Evolutionary conservation across 2,797 vertebrate species (phyloP), one percentile per base, ranked within the genome.

Genomic region (Limosa lapponica): DNA sequence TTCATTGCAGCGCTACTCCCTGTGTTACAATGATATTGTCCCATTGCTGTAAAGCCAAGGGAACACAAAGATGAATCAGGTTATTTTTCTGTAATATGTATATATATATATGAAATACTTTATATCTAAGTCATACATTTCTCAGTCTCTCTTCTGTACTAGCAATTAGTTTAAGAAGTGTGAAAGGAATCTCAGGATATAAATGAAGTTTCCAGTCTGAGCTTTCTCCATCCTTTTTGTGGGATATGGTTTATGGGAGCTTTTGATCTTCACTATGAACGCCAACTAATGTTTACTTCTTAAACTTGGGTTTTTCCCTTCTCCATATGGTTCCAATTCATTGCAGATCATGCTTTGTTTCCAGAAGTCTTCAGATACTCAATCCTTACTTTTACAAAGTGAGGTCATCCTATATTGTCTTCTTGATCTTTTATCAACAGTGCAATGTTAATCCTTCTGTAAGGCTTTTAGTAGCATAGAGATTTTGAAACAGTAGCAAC

Each of bases 221-320:
- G 57, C 69, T 95, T 95, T 94, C 67, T 65, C 20, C 48, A 82
- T 90, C 46, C n/a, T 82, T 87, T 95, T 92, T 72, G 55, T 88
- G 52, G 88, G 90, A 90, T 46, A 67, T 67, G 55, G 83, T 94
- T 97, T 97, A 93, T 95, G 87, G 90, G 41, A 58, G 46, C 70
- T 96, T 98, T 98, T 97, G 95, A 97, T 98, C 97, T 97, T 91
- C 78, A 59, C 70, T 82, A 55, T 27, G 64, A 96, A 92, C 13
- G 10, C 85, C 94, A 95, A 85, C 67, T 55, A 78, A 59, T 94
- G 86, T 89, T 94, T 96, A 95, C 79, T 86, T 93, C 93, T 89
- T 79, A 88, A 77, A 89, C 43, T 81, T 95, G 34, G 13, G 10
- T 41, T 82, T 83, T 91, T 73, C 28, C 5, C 48, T 74, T 58